A percentile compares a stretch with the other conserved stretches of the same genome.
These are phyloP conservation scores for Diarsia brunnea DNA, from an alignment of 2,888 invertebrate species.

Conservation along the genomic window DNA sequence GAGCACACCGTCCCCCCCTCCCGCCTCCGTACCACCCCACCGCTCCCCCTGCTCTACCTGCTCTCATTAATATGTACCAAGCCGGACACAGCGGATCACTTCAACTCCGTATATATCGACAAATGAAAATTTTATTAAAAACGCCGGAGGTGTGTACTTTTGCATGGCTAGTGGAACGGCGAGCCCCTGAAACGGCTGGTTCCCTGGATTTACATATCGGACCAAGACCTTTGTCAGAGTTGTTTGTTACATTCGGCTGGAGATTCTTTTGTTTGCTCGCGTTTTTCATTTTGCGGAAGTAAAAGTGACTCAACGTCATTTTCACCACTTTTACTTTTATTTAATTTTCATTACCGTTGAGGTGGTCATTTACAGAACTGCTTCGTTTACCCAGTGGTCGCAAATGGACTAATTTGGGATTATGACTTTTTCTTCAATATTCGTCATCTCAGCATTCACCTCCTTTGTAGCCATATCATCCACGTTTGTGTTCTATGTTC, in stretches of 20 bases:
- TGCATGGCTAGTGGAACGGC: conserved; percentile 35
- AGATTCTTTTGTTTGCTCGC: conserved; percentile 5
- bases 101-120: conserved; percentile 74
- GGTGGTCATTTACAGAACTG: neutral
- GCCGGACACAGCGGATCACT: conserved; percentile 84
- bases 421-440: too few relatives aligned
- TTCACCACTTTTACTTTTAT: neutral
- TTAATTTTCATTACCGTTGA: neutral
- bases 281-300: too few relatives aligned
- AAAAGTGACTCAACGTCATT: neutral
- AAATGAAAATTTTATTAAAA: conserved; percentile 76
- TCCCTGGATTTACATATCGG: conserved; percentile 51
- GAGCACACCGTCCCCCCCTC: conserved; percentile 66
- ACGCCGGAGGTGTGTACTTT: conserved; percentile 52
- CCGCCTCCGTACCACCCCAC: conserved; percentile 61
- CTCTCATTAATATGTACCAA: conserved; percentile 89
- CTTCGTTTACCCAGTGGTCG: neutral
- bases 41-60: conserved; percentile 75
- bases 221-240: conserved; percentile 41
- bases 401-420: too few relatives aligned
- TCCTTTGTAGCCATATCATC: too few relatives aligned
- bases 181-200: conserved; percentile 30
- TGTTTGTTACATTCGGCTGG: conserved; percentile 13
- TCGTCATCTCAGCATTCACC: too few relatives aligned
- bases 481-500: neutral